Evolutionary conservation across 1,140 invertebrate genomes (phyloP).

Genomic region (Drosophila quadrilineata): DNA sequence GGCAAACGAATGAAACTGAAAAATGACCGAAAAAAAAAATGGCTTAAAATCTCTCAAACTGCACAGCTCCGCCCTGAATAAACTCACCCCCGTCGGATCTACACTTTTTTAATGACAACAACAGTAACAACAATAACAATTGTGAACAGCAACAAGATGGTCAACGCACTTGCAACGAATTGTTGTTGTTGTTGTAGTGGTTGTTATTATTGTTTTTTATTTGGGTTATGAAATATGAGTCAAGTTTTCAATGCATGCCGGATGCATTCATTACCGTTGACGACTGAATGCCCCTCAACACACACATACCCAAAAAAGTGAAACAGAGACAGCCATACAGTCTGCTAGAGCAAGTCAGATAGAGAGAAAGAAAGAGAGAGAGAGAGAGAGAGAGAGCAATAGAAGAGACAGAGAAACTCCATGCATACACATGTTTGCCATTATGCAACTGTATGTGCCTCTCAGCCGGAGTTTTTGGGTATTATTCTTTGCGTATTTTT

Average conservation of each 20-base stretch:
- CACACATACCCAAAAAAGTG: no score
- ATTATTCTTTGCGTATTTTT: constrained; percentile 39
- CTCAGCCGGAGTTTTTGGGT: constrained; percentile 12
- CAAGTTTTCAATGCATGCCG: constrained; percentile 80
- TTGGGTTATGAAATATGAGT: constrained; percentile 76
- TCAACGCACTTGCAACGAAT: constrained; percentile 58
- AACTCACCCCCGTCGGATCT: not conserved
- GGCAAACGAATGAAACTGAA: constrained; percentile 11
- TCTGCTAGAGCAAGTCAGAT: not conserved
- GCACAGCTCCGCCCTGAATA: not conserved
- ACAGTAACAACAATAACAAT: constrained; percentile 23
- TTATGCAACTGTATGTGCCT: constrained; percentile 36
- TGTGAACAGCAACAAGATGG: constrained; percentile 64
- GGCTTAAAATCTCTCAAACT: constrained; percentile 56
- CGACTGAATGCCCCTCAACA: constrained; percentile 40
- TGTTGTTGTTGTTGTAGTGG: constrained; percentile 12
- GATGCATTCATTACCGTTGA: constrained; percentile 79
- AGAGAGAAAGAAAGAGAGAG: not conserved
- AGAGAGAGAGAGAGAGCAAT: not conserved
- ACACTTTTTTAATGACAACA: constrained; percentile 23
- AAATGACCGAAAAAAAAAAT: constrained; percentile 47
- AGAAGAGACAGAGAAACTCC: constrained; percentile 17
- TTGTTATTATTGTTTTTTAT: constrained; percentile 23
- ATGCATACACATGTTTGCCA: constrained; percentile 51
- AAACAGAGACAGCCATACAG: not conserved